These are phyloP conservation scores for Allacma fusca DNA, from an alignment of 2,888 invertebrate species.

Conservation along the genomic window DNA sequence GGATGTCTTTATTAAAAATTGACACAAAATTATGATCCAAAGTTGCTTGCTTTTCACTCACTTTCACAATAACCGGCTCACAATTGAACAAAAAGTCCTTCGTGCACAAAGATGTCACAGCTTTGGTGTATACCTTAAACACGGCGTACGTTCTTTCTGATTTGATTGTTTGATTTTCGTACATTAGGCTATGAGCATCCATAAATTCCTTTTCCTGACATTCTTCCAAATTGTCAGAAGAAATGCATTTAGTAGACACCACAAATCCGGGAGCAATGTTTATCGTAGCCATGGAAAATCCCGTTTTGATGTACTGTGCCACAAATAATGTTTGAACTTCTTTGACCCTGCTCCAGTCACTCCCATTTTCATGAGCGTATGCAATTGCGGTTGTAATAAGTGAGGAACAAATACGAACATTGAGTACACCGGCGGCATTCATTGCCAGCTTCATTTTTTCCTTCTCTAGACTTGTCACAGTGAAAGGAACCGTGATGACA, in stretches of 20 bases:
- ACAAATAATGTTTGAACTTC: background rate
- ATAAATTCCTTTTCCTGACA: background rate
- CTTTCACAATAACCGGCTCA: background rate
- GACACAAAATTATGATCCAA: conserved; percentile 10
- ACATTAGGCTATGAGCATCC: background rate
- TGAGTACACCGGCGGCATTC: background rate
- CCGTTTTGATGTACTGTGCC: background rate
- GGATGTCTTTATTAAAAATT: background rate
- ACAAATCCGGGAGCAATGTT: background rate
- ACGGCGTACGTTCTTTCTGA: background rate
- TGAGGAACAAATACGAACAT: background rate
- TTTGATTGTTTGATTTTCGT: background rate
- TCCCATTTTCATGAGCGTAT: background rate
- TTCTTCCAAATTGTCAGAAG: background rate
- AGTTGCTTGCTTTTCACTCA: background rate
- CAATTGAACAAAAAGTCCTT: background rate
- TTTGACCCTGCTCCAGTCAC: background rate
- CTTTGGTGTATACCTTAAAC: background rate
- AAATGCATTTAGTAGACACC: background rate
- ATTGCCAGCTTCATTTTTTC: conserved; percentile 1
- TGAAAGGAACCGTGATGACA: background rate
- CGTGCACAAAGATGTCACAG: background rate
- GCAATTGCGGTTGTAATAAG: background rate
- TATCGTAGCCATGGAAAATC: background rate
- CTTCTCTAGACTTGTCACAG: conserved; percentile 1